Evolutionary conservation across 2,888 invertebrate genomes (phyloP), one percentile per base, ranked within the genome.

Genomic region (Isoperla grammatica): DNA sequence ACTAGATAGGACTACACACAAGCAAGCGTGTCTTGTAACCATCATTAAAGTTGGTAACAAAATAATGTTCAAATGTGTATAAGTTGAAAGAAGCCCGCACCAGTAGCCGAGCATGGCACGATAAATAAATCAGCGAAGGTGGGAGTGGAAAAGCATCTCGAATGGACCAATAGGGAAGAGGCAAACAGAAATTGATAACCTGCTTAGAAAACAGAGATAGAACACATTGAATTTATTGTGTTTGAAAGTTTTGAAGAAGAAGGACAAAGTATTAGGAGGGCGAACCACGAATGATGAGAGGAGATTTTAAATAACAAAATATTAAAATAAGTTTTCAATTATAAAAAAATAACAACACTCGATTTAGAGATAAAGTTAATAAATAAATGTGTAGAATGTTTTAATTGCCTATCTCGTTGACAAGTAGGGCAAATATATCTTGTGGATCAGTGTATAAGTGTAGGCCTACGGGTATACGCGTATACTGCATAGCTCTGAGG

Each of bases 21-120:
- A 8, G n/a, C 4, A n/a, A 13, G n/a, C 50, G 50, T 50, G 50
- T 35, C 50, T 35, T 37, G 13, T 4, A 2, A 8, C 37, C 37
- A n/a, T n/a, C n/a, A 50, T 50, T 50, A 35, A 50, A 13, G 37
- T 35, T 49, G 22, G n/a, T 5, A 50, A 50, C 35, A 15, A 19
- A 50, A 13, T 50, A n/a, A 50, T 50, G 50, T 50, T 50, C 12
- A 29, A 37, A 53, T 53, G 50, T 53, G 53, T 37, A 17, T 53
- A 2, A 37, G 39, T 11, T 29, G 8, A 39, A 39, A 53, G 39
- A 37, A 53, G 13, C 17, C 13, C 37, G 11, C 29, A 29, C 29
- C 29, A 29, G 29, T 29, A 29, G 53, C 53, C 39, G 45, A 13
- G 15, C 19, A 3, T 29, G 53, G 39, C 12, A 17, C 17, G 17